phyloP scores from a whole-genome alignment of 2,113 vertebrate species.

The Butorides virescens region DNA sequence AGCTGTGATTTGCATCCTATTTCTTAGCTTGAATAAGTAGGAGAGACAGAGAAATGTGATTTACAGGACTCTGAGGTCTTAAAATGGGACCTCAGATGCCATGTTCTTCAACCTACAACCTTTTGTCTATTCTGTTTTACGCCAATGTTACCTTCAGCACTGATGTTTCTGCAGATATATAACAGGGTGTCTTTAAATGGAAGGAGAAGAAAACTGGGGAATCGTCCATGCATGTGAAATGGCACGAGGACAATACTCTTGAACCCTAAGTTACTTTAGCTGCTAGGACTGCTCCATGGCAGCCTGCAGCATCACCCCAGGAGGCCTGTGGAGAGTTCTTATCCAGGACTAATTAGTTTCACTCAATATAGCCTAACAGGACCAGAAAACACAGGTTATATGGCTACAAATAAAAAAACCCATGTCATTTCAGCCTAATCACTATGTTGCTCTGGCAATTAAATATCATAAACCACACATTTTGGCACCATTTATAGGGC shows the following conservation, averaged over 20 bases:
- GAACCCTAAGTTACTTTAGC: neutral
- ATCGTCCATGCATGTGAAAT: neutral
- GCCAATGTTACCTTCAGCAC: neutral
- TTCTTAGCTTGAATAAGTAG: neutral
- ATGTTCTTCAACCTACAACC: neutral
- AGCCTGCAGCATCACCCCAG: neutral
- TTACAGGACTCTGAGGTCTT: neutral
- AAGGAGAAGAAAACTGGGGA: neutral
- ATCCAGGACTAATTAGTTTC: neutral
- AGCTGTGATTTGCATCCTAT: neutral
- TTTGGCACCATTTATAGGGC: neutral
- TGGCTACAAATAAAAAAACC: neutral
- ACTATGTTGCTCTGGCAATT: neutral
- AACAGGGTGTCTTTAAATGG: neutral
- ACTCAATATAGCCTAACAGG: neutral
- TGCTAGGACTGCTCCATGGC: neutral
- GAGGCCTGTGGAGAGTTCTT: neutral
- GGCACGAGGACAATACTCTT: neutral
- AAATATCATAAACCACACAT: neutral
- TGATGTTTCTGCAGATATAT: neutral
- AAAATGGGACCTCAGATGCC: neutral
- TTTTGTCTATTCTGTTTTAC: neutral
- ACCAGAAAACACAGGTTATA: neutral
- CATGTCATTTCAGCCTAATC: neutral
- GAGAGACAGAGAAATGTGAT: neutral